Base-by-base conservation (phyloP, 2,797 vertebrate genomes). In the Danio aesculapii region DNA sequence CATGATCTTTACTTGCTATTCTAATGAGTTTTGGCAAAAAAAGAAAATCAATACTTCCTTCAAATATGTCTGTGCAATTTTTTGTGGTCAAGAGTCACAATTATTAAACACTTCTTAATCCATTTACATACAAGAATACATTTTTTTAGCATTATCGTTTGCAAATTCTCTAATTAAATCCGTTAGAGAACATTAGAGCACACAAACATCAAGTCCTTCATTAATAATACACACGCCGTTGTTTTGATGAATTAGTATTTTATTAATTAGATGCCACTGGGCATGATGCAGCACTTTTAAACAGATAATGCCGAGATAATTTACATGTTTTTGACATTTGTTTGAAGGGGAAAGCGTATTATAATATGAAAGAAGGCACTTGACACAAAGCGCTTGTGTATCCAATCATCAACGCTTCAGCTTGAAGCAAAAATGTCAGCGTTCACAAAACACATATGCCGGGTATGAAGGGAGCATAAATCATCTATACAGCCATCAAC, bases 301-400 rank as follows among this genome's bases (percentile, higher is more conserved):
- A 57, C 64, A 5, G 16, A 44, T 59, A 78, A 81, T 64, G 58
- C 39, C 8, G 46, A 71, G 19, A 67, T 49, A 0, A 82, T 84
- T 84, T 80, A 53, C 83, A 84, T 84, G 66, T 84, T 80, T 84
- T 64, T 55, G 47, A 84, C 61, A 77, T 77, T 73, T 61, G 68
- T 77, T 77, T 84, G 49, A 59, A 73, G 59, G n/a, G 52, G 55
- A 39, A 58, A 47, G 17, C 67, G 76, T 61, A 84, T 82, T 82
- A 82, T 69, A 84, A 82, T 70, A 74, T 81, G 80, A 84, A 83
- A 81, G 74, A 53, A n/a, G 7, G 19, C 11, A 49, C 50, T 64
- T 62, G 76, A 64, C 71, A 84, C 58, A 77, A 66, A 74, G 62
- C 61, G 57, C 4, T 62, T 86, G 77, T 83, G 62, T 71, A 50